These are phyloP conservation scores for Drosophila bunnanda DNA, from an alignment of 2,888 invertebrate species.

Conservation along the genomic window DNA sequence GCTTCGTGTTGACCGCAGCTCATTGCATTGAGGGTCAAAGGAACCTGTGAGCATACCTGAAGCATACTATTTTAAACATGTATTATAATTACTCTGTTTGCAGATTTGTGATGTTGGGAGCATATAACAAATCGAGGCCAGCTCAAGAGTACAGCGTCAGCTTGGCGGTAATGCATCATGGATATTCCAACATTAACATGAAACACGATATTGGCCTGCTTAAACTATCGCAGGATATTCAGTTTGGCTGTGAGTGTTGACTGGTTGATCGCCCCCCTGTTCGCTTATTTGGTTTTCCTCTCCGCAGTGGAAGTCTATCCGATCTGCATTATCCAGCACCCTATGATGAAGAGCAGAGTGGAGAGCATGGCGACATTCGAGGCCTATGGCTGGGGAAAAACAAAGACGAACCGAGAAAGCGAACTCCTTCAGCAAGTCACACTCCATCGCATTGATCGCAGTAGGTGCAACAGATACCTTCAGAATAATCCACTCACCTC, in stretches of 20 bases:
- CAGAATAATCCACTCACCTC: fast-evolving
- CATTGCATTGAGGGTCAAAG: background rate
- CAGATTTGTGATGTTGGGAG: slow-evolving; percentile 6
- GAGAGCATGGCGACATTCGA: fast-evolving
- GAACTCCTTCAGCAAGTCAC: background rate
- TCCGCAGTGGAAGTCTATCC: background rate
- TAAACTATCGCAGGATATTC: background rate
- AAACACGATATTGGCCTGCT: slow-evolving; percentile 11
- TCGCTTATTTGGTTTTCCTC: background rate
- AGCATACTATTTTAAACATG: background rate
- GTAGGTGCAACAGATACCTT: fast-evolving
- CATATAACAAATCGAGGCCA: background rate
- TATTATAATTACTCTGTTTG: background rate
- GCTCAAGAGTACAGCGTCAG: background rate
- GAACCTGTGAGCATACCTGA: background rate
- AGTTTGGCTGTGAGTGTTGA: background rate
- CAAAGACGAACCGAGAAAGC: fast-evolving
- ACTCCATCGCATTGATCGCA: fast-evolving
- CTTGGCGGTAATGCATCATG: fast-evolving
- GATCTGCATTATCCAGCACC: background rate
- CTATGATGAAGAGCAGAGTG: background rate
- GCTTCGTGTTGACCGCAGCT: slow-evolving; percentile 22
- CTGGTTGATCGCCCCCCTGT: no score
- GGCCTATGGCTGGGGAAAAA: slow-evolving; percentile 14
- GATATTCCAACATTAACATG: fast-evolving